A percentile compares a stretch with the other conserved stretches of the same genome.
phyloP scores from a whole-genome alignment of 53 echinoderm and acorn worm genomes.

The Paelopatides confundens region DNA sequence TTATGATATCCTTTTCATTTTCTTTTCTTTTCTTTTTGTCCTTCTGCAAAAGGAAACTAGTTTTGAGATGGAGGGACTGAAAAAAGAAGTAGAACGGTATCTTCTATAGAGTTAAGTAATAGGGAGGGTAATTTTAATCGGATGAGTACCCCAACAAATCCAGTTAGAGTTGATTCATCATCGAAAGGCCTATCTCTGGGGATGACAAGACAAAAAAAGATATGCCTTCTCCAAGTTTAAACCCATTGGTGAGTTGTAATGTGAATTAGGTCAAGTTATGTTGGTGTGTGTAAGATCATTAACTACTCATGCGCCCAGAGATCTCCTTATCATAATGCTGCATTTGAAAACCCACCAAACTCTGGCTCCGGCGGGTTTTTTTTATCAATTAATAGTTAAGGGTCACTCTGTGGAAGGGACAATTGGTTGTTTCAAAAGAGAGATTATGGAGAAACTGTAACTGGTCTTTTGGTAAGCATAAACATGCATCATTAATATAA shows the following conservation, averaged over 20 bases:
- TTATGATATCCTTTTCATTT: too few relatives aligned
- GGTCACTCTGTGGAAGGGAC: too few relatives aligned
- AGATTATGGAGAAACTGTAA: too few relatives aligned
- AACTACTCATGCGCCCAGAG: too few relatives aligned
- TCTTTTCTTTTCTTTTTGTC: too few relatives aligned
- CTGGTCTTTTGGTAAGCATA: too few relatives aligned
- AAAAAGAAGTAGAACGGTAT: constrained; percentile 78
- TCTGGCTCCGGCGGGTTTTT: too few relatives aligned
- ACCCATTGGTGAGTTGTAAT: background rate
- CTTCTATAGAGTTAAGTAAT: constrained; percentile 86
- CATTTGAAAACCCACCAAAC: too few relatives aligned
- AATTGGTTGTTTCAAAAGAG: too few relatives aligned
- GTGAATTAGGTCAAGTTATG: background rate
- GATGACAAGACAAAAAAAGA: constrained; percentile 20
- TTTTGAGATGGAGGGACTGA: constrained; percentile 82
- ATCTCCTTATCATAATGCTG: too few relatives aligned
- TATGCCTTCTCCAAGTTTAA: background rate
- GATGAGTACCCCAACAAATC: constrained; percentile 84
- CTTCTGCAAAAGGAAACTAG: constrained; percentile 76
- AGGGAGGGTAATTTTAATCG: constrained; percentile 96
- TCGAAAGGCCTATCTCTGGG: constrained; percentile 45
- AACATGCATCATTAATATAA: too few relatives aligned
- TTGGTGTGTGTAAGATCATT: background rate
- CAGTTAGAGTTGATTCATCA: constrained; percentile 72
- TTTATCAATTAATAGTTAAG: too few relatives aligned